Base-by-base conservation (phyloP, 1,140 invertebrate genomes). In the Drosophila azteca region DNA sequence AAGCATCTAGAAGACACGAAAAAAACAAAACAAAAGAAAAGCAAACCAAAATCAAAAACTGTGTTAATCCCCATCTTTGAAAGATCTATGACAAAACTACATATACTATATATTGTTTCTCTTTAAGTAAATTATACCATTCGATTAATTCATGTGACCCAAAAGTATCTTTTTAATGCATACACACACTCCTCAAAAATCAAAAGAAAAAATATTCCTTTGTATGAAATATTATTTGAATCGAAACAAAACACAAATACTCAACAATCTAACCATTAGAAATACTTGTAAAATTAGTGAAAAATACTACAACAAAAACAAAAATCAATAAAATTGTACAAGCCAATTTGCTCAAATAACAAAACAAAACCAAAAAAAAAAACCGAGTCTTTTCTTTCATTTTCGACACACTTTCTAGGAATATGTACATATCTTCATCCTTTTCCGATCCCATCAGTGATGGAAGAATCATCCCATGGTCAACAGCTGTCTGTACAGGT, bases 301-400 rank as follows among this genome's bases (percentile, higher is more conserved):
- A 39, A 13, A 39, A n/a, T 44, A 89, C 57, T 43, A 53, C 52
- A 70, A 39, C 35, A 13, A 57, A 65, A 66, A 67, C 78, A 79
- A 67, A 74, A 90, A 83, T 87, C 88, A 88, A 90, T 90, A 90
- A 89, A 90, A 90, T 90, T 90, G 89, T 90, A 90, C 89, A 90
- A 90, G 74, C 89, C 89, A 87, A 90, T 90, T 90, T 90, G 84
- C 89, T 90, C 88, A 77, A 81, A 90, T 89, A 90, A 87, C 87
- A 90, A 90, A 90, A 74, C 54, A 67, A 64, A 6, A 17, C 55
- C 17, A 29, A 63, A 26, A 26, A 26, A 24, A 24, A 57, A 1
- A 0, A n/a, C 17, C 8, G 4, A 68, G 68, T 57, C 24, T 61
- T 59, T 72, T 44, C 49, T 54, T 41, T 35, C n/a, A 1, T 3